Base-by-base conservation (phyloP, 2,888 invertebrate species). In the Rhyacophila evoluta region DNA sequence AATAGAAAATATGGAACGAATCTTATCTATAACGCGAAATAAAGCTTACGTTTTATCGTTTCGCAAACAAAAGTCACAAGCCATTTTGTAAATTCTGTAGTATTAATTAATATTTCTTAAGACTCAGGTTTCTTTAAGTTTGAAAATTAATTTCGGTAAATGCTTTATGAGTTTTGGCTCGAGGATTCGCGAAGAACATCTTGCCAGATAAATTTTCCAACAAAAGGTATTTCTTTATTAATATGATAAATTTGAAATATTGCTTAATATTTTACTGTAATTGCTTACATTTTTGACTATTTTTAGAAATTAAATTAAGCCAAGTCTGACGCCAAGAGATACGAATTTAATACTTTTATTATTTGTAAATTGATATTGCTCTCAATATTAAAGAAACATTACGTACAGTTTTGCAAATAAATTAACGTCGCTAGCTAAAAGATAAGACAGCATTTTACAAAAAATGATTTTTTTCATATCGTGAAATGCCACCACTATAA, bases 201-300 rank as follows among this genome's bases (percentile, higher is more conserved):
- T 25, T 55, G 55, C 10, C 55, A 55, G 19, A 55, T 55, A 19
- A 55, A 55, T 55, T 55, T 19, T 55, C 8, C 10, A 25, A 55
- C 15, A 55, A 55, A 55, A 55, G 55, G 55, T 55, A 25, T 19
- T 55, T 55, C 55, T 55, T 55, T 55, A 55, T 55, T 25, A 55
- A 55, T 10, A 10, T 19, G 19, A 55, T 55, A 12, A 55, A 19
- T 55, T 55, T 55, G 25, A 55, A 55, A 55, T 55, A 55, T 55
- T 19, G 19, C 19, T 55, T 55, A 25, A 55, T 55, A 55, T 55
- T 55, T 55, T 25, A 55, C 19, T 55, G 15, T 55, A 55, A 55
- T 10, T 55, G 55, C 55, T 1, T 10, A 6, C 15, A 8, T 55
- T 55, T 55, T 25, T 55, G 55, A 55, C 19, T 55, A 25, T 55